Base-by-base conservation (phyloP, 2,888 invertebrate genomes). In the Mactromeris polynyma region DNA sequence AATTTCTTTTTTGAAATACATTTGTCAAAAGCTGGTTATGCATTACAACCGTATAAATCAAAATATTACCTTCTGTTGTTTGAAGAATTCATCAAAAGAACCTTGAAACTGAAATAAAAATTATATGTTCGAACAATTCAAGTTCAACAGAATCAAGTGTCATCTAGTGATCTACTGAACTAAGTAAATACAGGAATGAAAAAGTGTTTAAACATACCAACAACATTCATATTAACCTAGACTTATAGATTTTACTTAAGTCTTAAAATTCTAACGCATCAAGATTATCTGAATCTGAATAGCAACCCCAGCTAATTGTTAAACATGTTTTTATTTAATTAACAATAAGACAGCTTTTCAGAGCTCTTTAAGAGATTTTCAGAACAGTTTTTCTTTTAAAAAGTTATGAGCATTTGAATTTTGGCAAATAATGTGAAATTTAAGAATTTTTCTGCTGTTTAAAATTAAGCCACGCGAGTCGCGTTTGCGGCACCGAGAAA, bases 101-200 rank as follows among this genome's bases (percentile, higher is more conserved):
- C 90, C 90, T 64, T 90, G 90, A 64, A 90, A 90, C 90, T 87
- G 87, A 54, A 90, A 87, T 38, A 36, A 40, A 79, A 86, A 14
- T n/a, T n/a, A 79, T 36, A 26, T 33, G 69, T 69, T 58, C 21
- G 1, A 26, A 9, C 26, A 26, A 0, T 26, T 54, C 21, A 54
- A 21, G 6, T 2, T 9, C 6, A 2, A 6, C 6, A 2, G 17
- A 21, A 21, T 2, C 4, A 54, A 2, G 17, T 21, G 17, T 21
- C 0, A 54, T 21, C 21, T 54, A 54, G n/a, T 1, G 6, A n/a
- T 54, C n/a, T 54, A 54, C 51, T 21, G 51, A 19, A 14, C 51
- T 3, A 21, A 11, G 51, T 51, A 21, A 11, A 51, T 6, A 3
- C 51, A 51, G 17, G 17, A 19, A 19, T 19, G 51, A 19, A 2